Percentiles rank a stretch among this genome's conserved stretches.
Conservation (phyloP, 2,888 invertebrate species). For the Lepidochrysops patricia region DNA sequence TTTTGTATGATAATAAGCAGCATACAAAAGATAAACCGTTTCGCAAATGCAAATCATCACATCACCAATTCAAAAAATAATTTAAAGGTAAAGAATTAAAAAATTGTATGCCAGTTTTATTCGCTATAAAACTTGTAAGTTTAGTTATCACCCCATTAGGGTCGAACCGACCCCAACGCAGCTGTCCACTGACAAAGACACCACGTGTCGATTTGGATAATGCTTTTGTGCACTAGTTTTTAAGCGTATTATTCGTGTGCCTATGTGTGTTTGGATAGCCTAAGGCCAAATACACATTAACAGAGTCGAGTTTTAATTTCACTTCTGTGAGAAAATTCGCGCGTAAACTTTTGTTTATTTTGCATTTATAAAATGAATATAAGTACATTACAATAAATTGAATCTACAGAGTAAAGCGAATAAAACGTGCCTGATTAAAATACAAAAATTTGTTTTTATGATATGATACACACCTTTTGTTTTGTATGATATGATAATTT, state of each 20-base stretch:
- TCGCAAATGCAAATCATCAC: neutral
- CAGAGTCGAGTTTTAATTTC: neutral
- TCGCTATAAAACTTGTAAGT: conserved; percentile 11
- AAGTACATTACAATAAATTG: too few species aligned
- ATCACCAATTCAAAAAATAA: neutral
- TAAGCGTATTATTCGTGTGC: neutral
- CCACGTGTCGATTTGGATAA: conserved; percentile 10
- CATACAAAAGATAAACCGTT: neutral
- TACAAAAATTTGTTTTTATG: too few species aligned
- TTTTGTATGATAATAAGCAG: neutral
- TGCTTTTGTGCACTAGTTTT: neutral
- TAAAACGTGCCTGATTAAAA: too few species aligned
- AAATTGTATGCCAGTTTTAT: conserved; percentile 2
- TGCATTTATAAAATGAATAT: too few species aligned
- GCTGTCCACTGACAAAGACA: conserved; percentile 11
- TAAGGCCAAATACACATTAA: neutral
- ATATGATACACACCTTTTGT: too few species aligned
- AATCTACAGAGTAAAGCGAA: too few species aligned
- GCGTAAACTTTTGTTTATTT: too few species aligned
- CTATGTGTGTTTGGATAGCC: neutral
- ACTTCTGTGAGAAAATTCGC: too few species aligned
- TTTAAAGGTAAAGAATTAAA: neutral
- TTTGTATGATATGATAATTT: too few species aligned
- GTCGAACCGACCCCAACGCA: conserved; percentile 11
- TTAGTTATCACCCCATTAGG: conserved; percentile 20